These are phyloP conservation scores for Rachycentron canadum DNA, from an alignment of 2,797 vertebrate genomes.

Conservation along the genomic window DNA sequence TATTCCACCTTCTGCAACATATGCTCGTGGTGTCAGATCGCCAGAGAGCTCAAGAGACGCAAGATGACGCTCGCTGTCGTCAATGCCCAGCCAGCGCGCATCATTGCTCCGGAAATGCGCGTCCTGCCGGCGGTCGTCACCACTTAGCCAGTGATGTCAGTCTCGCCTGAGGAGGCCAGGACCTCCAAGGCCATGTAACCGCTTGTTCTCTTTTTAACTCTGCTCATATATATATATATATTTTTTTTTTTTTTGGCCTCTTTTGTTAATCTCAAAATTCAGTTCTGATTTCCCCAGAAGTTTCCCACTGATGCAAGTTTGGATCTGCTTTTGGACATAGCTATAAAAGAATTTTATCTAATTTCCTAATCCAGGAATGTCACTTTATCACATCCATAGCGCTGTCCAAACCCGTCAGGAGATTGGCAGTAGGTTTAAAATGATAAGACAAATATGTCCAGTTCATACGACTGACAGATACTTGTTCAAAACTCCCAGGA, in stretches of 20 bases:
- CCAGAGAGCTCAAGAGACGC: conserved; percentile 49
- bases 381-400: neutral
- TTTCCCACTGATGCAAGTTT: accelerated
- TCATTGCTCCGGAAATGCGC: neutral
- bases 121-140: neutral
- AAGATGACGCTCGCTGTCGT: neutral
- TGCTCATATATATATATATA: neutral
- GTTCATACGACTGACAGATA: too few species aligned
- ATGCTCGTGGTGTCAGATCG: conserved; percentile 53
- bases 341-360: conserved; percentile 20
- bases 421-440: neutral
- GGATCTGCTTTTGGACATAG: neutral
- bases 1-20: conserved; percentile 37
- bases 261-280: neutral
- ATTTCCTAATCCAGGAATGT: conserved; percentile 6
- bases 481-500: neutral
- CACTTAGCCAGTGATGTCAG: conserved; percentile 7
- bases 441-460: neutral
- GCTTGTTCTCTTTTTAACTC: neutral
- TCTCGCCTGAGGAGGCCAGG: neutral
- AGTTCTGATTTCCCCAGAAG: accelerated
- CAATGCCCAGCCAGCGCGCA: conserved; percentile 11
- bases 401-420: neutral
- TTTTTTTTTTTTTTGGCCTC: neutral
- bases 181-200: neutral